Evolutionary conservation across 2,888 invertebrate species (phyloP).

Genomic region (Himalopsyche anomala): DNA sequence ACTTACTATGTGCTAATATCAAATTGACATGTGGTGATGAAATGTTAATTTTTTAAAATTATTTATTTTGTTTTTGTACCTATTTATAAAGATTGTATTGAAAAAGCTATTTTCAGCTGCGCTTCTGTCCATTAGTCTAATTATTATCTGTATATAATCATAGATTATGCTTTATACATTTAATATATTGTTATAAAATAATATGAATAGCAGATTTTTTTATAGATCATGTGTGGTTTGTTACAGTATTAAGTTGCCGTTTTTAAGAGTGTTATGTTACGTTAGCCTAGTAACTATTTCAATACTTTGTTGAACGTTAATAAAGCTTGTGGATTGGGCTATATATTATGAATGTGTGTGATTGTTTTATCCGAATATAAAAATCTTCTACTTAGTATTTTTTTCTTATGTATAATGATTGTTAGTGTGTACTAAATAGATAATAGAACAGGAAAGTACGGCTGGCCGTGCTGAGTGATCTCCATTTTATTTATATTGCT

Average conservation of each 20-base stretch:
- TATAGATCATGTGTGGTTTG: neutral
- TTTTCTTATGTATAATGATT: no score
- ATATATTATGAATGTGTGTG: no score
- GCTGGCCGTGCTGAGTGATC: no score
- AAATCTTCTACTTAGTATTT: no score
- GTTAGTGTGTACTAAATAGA: no score
- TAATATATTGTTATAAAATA: neutral
- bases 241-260: neutral
- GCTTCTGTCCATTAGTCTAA: conserved; percentile 39
- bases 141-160: conserved; percentile 3
- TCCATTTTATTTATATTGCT: no score
- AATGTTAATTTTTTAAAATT: neutral
- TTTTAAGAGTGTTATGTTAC: neutral
- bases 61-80: conserved; percentile 25
- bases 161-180: conserved; percentile 10
- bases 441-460: no score
- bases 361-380: no score
- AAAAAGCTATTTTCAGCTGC: conserved; percentile 15
- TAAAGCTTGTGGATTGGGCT: no score
- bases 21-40: no score
- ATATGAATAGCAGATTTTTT: neutral
- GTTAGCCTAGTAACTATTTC: neutral
- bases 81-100: neutral
- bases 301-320: no score
- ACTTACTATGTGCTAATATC: no score